Evolutionary conservation across 2,113 vertebrate genomes (phyloP), one percentile per base, ranked within the genome.

Genomic region (Stomatorhinus ivindoensis): DNA sequence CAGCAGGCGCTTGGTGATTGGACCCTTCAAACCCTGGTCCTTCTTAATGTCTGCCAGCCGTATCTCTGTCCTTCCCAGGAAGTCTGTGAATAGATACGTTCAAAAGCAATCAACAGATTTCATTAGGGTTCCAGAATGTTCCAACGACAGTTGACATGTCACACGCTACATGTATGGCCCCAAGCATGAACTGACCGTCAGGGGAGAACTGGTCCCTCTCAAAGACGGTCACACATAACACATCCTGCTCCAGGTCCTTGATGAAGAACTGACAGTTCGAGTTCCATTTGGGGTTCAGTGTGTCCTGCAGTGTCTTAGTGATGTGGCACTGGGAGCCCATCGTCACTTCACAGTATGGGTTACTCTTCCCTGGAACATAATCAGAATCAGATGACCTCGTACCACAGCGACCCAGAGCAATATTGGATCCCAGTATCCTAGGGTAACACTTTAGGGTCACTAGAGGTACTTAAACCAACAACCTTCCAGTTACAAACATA

Each of bases 201-300:
- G 98, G 98, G 0, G 98, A 99, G 94, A 99, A 99, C 93, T 99
- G 98, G 95, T 99, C 98, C 92, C 98, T 96, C 92, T 99, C 98
- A 0, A 99, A 99, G 93, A 99, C 98, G 0, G 98, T 99, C 93
- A 99, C 96, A 90, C 98, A 99, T 9, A 99, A 97, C 51, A 99
- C 98, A 0, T 99, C 98, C 94, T 99, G 98, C 91, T 99, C 98
- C 88, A 99, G 95, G 95, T 99, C 98, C 94, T 97, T 97, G 92
- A 99, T 99, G 93, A 99, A 99, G 95, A 99, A 99, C 96, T 99
- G 98, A 95, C 98, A 99, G 93, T 99, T 99, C 93, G 97, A 99
- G 90, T 99, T 99, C 98, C 98, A 99, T 93, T 99, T 99, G 0
- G 98, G 98, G 86, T 99, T 99, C 87, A 99, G 93, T 0, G 98